These are phyloP conservation scores for Lottia gigantea DNA, from an alignment of 2,888 invertebrate species.

Conservation along the genomic window DNA sequence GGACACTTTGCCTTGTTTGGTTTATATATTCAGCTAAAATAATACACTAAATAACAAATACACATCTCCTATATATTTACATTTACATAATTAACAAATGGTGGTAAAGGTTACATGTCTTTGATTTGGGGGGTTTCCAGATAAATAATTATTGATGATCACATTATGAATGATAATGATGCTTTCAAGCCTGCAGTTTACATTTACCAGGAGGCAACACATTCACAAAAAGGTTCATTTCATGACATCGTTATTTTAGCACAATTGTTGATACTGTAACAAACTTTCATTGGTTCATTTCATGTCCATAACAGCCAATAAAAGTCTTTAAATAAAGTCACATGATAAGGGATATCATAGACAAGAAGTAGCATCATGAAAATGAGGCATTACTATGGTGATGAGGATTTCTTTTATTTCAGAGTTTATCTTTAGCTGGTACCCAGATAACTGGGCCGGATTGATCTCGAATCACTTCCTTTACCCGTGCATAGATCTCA, in stretches of 20 bases:
- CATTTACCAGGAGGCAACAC: not conserved
- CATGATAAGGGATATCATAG: conserved; percentile 1
- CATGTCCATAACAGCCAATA: conserved; percentile 5
- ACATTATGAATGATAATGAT: conserved; percentile 8
- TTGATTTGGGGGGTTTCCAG: too few relatives aligned
- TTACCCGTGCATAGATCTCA: conserved; percentile 94
- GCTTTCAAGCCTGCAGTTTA: not conserved
- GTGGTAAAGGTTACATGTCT: not conserved
- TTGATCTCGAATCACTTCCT: conserved; percentile 93
- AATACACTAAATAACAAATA: not conserved
- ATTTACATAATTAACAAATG: not conserved
- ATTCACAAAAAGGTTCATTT: not conserved
- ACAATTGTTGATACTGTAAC: conserved; percentile 1
- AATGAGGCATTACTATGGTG: not conserved
- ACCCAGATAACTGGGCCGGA: conserved; percentile 97
- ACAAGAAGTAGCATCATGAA: not conserved
- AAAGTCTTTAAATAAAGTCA: conserved; percentile 3
- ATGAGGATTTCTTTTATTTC: conserved; percentile 26
- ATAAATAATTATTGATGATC: not conserved
- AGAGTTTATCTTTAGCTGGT: conserved; percentile 83
- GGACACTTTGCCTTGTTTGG: too few relatives aligned
- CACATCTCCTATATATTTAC: conserved; percentile 4
- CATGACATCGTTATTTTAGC: not conserved
- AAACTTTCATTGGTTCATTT: conserved; percentile 2
- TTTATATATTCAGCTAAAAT: not conserved